Conservation (phyloP, 2,888 invertebrate genomes). For the Aspidapion aeneum region DNA sequence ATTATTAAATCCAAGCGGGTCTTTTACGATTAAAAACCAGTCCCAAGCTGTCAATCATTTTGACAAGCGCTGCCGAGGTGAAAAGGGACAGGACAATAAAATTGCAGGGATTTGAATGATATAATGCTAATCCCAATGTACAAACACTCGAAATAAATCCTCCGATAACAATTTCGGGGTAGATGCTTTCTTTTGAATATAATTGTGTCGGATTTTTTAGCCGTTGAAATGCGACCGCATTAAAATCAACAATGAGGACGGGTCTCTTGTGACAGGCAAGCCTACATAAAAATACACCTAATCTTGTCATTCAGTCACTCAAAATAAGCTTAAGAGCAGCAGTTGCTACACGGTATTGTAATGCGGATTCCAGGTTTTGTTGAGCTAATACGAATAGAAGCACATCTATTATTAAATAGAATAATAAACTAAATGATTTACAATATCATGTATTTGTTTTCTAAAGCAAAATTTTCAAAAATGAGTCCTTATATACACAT, state of each 20-base stretch:
- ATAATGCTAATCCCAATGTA: constrained; percentile 20
- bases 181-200: neutral
- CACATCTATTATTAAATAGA: too few relatives aligned
- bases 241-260: neutral
- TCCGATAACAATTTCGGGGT: neutral
- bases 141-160: constrained; percentile 17
- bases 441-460: too few relatives aligned
- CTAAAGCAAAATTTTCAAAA: too few relatives aligned
- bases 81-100: constrained; percentile 20
- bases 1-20: neutral
- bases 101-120: constrained; percentile 13
- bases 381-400: too few relatives aligned
- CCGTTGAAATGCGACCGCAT: neutral
- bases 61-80: constrained; percentile 10
- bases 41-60: constrained; percentile 19
- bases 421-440: too few relatives aligned
- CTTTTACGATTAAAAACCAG: constrained; percentile 13
- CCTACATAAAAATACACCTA: neutral
- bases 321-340: neutral
- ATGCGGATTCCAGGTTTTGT: too few relatives aligned
- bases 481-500: too few relatives aligned
- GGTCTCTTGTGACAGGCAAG: neutral
- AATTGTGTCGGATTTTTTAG: neutral
- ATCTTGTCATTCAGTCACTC: neutral
- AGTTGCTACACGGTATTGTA: neutral